Evolutionary conservation across 2,797 vertebrate species (phyloP).

Genomic region (Pangasius djambal): DNA sequence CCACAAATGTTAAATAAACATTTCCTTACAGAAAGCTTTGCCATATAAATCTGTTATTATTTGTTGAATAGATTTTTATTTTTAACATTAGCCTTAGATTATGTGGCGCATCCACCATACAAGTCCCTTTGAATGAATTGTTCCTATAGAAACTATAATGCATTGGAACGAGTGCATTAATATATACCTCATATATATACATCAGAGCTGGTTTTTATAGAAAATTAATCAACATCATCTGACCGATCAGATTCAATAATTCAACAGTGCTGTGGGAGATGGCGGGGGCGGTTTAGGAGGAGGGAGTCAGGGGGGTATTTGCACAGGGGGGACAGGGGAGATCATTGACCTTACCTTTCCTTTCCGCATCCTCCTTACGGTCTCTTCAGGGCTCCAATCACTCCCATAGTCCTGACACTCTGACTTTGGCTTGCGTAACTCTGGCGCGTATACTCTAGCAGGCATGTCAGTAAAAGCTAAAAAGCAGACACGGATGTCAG

Average conservation of each 20-base stretch:
- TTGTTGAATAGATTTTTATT: neutral
- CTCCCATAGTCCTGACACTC: conserved; percentile 90
- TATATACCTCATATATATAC: no score
- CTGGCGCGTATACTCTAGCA: conserved; percentile 83
- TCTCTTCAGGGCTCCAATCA: conserved; percentile 87
- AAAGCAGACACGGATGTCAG: neutral
- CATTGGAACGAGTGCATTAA: neutral
- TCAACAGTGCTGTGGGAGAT: neutral
- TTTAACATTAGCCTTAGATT: neutral
- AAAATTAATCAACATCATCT: neutral
- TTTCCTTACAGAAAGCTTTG: neutral
- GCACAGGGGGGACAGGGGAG: neutral
- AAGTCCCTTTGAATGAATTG: neutral
- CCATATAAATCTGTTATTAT: neutral
- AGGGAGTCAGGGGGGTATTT: neutral
- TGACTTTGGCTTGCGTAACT: conserved; percentile 85
- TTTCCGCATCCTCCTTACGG: conserved; percentile 83
- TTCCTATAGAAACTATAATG: neutral
- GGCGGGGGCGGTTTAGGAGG: neutral
- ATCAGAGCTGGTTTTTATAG: neutral
- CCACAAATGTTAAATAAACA: neutral
- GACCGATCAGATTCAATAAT: neutral
- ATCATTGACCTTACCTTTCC: conserved; percentile 82
- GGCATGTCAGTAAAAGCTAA: conserved; percentile 79
- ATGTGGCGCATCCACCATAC: neutral